Evolutionary conservation across 2,113 vertebrate species (phyloP).

Genomic region (Psophia crepitans): DNA sequence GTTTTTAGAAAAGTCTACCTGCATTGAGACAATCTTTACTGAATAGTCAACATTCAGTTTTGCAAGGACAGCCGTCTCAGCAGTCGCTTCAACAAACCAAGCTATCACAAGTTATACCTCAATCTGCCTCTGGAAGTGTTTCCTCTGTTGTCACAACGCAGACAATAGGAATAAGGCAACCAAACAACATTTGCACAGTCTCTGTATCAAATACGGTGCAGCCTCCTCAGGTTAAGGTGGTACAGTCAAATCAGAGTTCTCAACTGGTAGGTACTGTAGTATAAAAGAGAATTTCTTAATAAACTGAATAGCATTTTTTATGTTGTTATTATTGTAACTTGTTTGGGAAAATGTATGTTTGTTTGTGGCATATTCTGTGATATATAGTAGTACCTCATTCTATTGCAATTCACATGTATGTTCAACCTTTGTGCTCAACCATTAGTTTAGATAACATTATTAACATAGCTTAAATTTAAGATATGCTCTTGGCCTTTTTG

Average conservation of each 20-base stretch:
- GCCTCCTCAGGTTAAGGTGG: slow-evolving; percentile 67
- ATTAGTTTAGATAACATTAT: not conserved
- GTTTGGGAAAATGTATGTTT: not conserved
- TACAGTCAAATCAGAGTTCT: slow-evolving; percentile 74
- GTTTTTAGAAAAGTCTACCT: slow-evolving; percentile 86
- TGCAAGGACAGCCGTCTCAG: slow-evolving; percentile 61
- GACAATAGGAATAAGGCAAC: slow-evolving; percentile 79
- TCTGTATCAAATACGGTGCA: slow-evolving; percentile 66
- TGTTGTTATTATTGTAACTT: not conserved
- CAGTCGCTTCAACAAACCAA: slow-evolving; percentile 77
- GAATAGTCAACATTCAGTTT: slow-evolving; percentile 80
- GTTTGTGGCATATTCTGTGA: not conserved
- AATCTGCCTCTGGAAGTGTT: slow-evolving; percentile 61
- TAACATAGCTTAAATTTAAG: not conserved
- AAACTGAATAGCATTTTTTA: not conserved
- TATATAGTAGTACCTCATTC: not conserved
- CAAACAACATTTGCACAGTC: slow-evolving; percentile 78
- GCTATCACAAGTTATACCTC: slow-evolving; percentile 65
- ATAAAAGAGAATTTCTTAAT: not conserved
- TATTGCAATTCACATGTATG: not conserved
- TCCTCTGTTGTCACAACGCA: slow-evolving; percentile 72
- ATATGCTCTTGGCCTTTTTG: not conserved
- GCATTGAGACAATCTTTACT: slow-evolving; percentile 85
- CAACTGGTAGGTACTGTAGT: slow-evolving; percentile 76
- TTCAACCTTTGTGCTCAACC: not conserved